phyloP scores from a whole-genome alignment of 2,888 invertebrate species.

The Rhimphoctona megacephalus region DNA sequence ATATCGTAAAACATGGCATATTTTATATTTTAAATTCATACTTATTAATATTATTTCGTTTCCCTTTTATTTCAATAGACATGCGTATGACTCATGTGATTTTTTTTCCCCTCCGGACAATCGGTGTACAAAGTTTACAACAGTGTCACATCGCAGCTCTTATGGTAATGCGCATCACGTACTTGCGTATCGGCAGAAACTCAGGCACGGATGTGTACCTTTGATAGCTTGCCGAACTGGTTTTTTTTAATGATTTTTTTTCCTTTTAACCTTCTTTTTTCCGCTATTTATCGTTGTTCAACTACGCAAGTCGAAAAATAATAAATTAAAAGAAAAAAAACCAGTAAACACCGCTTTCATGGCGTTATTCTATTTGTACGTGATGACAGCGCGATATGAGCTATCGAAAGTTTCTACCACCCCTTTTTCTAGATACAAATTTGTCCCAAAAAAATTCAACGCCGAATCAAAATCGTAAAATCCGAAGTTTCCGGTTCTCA shows the following conservation, averaged over 20 bases:
- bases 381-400: constrained; percentile 14
- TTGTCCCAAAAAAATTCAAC: background rate
- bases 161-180: constrained; percentile 66
- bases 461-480: constrained; percentile 78
- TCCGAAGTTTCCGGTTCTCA: constrained; percentile 82
- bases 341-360: constrained; percentile 40
- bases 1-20: background rate
- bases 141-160: constrained; percentile 52
- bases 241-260: constrained; percentile 47
- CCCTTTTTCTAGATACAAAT: background rate
- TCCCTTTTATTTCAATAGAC: constrained; percentile 14
- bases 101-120: background rate
- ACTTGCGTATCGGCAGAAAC: constrained; percentile 67
- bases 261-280: constrained; percentile 25
- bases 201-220: constrained; percentile 60
- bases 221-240: constrained; percentile 66
- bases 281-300: constrained; percentile 53
- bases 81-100: constrained; percentile 6
- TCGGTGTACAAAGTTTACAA: constrained; percentile 10
- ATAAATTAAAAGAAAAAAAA: constrained; percentile 31
- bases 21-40: background rate
- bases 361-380: constrained; percentile 43
- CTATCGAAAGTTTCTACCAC: background rate
- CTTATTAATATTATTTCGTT: background rate
- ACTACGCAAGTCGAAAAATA: constrained; percentile 24